Evolutionary conservation across 2,888 invertebrate species (phyloP).

Genomic region (Ormia ochracea): DNA sequence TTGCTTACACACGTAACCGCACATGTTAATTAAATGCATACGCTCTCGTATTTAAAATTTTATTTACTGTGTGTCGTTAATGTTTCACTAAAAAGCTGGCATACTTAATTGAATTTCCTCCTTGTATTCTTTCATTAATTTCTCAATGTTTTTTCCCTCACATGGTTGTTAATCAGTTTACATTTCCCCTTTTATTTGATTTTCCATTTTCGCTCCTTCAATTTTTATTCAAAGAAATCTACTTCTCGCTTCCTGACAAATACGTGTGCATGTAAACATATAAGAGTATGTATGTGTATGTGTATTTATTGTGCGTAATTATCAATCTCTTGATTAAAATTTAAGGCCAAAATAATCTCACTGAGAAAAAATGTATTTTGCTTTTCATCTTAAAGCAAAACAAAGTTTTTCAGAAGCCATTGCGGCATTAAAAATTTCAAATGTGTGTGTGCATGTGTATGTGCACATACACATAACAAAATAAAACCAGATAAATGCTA

Average conservation of each 20-base stretch:
- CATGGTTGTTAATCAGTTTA: neutral
- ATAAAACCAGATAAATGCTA: conserved; percentile 1
- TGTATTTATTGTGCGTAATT: no score
- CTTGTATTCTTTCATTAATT: neutral
- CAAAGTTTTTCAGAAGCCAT: neutral
- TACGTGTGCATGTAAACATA: neutral
- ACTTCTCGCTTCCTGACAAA: neutral
- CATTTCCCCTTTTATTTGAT: conserved; percentile 1
- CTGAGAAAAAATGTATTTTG: neutral
- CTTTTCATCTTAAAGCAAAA: conserved; percentile 17
- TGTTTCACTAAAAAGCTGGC: conserved; percentile 18
- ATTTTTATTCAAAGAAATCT: conserved; percentile 3
- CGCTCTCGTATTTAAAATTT: no score
- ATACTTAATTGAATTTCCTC: neutral
- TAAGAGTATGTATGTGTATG: no score
- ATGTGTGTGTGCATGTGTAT: no score
- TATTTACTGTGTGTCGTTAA: no score
- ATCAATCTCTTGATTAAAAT: no score
- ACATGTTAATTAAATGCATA: no score
- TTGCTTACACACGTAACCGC: no score
- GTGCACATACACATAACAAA: neutral
- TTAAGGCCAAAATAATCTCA: no score
- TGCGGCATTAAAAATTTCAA: neutral
- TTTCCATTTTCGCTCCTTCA: conserved; percentile 14
- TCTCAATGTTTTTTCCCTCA: neutral